phyloP scores from a whole-genome alignment of 1,140 invertebrate genomes.

The Agrypnia vestita region DNA sequence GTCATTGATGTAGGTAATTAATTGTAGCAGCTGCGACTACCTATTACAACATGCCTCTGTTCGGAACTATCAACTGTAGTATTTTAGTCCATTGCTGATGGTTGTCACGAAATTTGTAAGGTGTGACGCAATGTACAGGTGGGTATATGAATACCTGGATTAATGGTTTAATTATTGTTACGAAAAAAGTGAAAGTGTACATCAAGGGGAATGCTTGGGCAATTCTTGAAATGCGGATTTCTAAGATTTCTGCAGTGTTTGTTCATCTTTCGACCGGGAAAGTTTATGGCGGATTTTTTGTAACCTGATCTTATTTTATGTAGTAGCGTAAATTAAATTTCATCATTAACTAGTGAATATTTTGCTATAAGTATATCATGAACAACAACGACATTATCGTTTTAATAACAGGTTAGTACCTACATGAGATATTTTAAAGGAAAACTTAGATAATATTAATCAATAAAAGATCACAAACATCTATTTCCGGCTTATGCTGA shows the following conservation, averaged over 20 bases:
- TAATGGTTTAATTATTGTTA: constrained; percentile 7
- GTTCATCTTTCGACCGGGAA: constrained; percentile 15
- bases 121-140: no score
- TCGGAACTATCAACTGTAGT: no score
- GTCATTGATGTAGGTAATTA: no score
- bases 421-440: no score
- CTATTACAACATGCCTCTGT: no score
- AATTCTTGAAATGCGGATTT: background rate
- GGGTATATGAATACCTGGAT: background rate
- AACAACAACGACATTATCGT: constrained; percentile 49
- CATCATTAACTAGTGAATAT: background rate
- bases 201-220: background rate
- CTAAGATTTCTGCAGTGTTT: constrained; percentile 19
- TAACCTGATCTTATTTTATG: no score
- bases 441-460: no score
- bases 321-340: background rate
- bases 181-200: constrained; percentile 16
- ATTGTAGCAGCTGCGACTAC: no score
- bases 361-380: constrained; percentile 15
- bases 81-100: no score
- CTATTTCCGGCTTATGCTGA: no score
- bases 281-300: background rate
- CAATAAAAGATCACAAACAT: no score
- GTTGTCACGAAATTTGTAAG: no score
- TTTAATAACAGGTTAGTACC: constrained; percentile 60